phyloP scores from a whole-genome alignment of 2,888 invertebrate species.

The Lysandra bellargus region DNA sequence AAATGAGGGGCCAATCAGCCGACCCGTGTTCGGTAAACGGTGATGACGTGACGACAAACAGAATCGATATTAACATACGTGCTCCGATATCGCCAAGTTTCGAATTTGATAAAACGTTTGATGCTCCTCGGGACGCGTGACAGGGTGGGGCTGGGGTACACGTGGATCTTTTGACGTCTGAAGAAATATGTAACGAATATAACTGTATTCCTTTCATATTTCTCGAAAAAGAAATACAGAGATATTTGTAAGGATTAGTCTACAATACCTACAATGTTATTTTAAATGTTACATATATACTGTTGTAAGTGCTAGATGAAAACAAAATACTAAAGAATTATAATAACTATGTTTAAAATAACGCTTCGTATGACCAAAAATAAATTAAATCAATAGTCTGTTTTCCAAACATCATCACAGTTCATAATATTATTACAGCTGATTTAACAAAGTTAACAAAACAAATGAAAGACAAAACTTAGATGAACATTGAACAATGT shows the following conservation, averaged over 20 bases:
- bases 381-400: background rate
- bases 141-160: background rate
- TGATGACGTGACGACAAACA: constrained; percentile 62
- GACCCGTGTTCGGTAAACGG: constrained; percentile 51
- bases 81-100: constrained; percentile 27
- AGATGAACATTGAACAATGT: background rate
- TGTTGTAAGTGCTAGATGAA: background rate
- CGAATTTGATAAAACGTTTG: constrained; percentile 19
- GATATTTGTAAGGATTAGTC: background rate
- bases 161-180: background rate
- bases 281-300: background rate
- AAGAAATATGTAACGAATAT: background rate
- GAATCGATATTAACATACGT: constrained; percentile 53
- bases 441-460: background rate
- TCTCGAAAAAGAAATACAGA: too few species aligned
- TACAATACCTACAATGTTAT: background rate
- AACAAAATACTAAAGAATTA: background rate
- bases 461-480: background rate
- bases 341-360: background rate
- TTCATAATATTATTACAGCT: too few species aligned
- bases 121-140: background rate
- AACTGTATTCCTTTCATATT: too few species aligned
- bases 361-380: background rate
- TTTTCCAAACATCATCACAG: background rate
- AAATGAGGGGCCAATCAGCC: constrained; percentile 77